Evolutionary conservation across 2,113 vertebrate genomes (phyloP).

Genomic region (Camelus bactrianus): DNA sequence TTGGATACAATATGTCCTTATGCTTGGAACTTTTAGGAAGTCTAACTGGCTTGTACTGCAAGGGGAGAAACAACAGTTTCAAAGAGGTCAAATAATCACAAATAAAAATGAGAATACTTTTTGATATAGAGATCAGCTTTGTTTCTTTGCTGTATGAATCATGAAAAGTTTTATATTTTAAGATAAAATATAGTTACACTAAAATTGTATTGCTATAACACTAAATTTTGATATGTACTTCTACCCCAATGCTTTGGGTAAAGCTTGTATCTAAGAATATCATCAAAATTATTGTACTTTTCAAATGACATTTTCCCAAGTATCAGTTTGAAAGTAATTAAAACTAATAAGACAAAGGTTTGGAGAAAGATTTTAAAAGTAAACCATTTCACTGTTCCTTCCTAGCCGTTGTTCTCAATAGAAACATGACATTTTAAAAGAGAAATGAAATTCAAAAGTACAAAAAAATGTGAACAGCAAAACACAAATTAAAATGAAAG

Average conservation of each 20-base stretch:
- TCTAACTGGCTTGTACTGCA: background rate
- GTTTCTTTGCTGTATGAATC: background rate
- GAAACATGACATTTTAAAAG: background rate
- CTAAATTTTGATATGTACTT: background rate
- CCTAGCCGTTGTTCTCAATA: background rate
- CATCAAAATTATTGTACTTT: background rate
- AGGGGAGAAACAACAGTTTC: background rate
- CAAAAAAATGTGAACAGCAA: background rate
- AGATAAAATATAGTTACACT: background rate
- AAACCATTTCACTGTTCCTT: background rate
- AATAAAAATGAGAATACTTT: background rate
- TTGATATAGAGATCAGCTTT: background rate
- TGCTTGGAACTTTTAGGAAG: background rate
- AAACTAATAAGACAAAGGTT: slow-evolving; percentile 15
- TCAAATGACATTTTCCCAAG: background rate
- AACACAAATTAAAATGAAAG: background rate
- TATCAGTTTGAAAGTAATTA: background rate
- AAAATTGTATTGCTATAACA: background rate
- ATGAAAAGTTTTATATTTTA: slow-evolving; percentile 21
- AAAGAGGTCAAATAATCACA: background rate
- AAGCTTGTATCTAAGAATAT: background rate
- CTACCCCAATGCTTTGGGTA: background rate
- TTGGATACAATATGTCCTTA: background rate
- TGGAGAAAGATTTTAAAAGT: background rate
- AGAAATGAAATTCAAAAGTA: background rate